Conservation (phyloP, 2,888 invertebrate genomes). For the Cantharis rufa region DNA sequence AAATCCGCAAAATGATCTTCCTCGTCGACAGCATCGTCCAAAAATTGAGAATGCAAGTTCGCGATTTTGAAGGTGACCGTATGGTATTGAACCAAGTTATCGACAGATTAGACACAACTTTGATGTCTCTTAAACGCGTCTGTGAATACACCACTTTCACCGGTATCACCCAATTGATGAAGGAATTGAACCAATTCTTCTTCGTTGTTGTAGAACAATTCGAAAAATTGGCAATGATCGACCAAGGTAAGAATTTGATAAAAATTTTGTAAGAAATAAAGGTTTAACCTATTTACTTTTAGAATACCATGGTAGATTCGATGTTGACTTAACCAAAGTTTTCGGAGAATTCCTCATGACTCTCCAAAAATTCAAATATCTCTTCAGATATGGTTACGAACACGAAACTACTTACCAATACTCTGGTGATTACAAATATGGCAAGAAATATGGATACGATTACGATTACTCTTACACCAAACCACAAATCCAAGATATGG, state of each 20-base stretch:
- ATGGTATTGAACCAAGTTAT: background rate
- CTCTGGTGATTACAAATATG: background rate
- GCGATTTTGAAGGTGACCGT: background rate
- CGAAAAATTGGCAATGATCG: background rate
- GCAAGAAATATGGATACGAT: background rate
- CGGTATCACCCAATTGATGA: background rate
- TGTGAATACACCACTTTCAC: background rate
- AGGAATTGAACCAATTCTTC: background rate
- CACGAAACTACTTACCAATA: background rate
- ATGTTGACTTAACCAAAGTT: background rate
- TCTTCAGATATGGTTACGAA: background rate
- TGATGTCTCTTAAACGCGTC: background rate
- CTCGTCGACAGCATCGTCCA: background rate
- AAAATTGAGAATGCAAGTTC: background rate
- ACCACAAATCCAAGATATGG: background rate
- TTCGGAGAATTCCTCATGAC: background rate
- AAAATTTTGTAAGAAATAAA: background rate
- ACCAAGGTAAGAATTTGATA: background rate
- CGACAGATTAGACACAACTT: background rate
- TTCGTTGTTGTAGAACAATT: background rate
- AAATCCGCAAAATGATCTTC: background rate
- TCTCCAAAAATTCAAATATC: background rate
- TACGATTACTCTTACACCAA: background rate
- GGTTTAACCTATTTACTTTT: background rate
- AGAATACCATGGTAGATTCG: background rate